Evolutionary conservation across 2,113 vertebrate genomes (phyloP).

Genomic region (Bagarius yarrelli): DNA sequence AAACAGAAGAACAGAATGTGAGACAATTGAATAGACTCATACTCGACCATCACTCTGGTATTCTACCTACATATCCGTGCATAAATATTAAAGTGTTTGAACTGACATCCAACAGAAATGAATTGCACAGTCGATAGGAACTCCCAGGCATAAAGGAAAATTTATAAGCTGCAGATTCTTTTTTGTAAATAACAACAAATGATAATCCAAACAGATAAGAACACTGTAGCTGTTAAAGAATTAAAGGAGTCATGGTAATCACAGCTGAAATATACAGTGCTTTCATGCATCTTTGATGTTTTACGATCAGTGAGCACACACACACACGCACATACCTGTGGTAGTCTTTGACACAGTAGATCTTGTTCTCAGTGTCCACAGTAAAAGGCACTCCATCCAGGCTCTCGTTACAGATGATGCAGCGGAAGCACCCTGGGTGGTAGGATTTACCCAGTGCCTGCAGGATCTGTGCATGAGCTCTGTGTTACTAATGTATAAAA

Average conservation of each 20-base stretch:
- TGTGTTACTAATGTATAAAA: conserved; percentile 26
- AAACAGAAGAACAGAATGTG: not conserved
- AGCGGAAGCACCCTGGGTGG: conserved; percentile 94
- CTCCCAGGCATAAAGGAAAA: not conserved
- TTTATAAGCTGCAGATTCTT: not conserved
- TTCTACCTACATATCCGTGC: not conserved
- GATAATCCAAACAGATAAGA: not conserved
- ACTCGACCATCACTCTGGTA: not conserved
- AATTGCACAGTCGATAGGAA: not conserved
- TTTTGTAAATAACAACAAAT: not conserved
- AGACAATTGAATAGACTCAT: not conserved
- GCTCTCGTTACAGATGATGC: conserved; percentile 91
- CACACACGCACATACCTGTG: conserved; percentile 80
- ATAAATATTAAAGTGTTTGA: not conserved
- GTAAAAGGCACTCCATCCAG: conserved; percentile 96
- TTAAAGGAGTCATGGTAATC: not conserved
- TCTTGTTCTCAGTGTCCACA: conserved; percentile 92
- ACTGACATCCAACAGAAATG: not conserved
- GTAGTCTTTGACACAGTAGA: conserved; percentile 96
- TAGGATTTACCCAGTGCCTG: conserved; percentile 95
- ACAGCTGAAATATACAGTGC: conserved; percentile 7
- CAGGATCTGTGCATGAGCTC: conserved; percentile 78
- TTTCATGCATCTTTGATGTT: conserved; percentile 9
- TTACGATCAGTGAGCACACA: conserved; percentile 24
- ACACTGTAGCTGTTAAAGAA: not conserved